Base-by-base conservation (phyloP, 1,140 invertebrate genomes). In the Drosophila repleta region DNA sequence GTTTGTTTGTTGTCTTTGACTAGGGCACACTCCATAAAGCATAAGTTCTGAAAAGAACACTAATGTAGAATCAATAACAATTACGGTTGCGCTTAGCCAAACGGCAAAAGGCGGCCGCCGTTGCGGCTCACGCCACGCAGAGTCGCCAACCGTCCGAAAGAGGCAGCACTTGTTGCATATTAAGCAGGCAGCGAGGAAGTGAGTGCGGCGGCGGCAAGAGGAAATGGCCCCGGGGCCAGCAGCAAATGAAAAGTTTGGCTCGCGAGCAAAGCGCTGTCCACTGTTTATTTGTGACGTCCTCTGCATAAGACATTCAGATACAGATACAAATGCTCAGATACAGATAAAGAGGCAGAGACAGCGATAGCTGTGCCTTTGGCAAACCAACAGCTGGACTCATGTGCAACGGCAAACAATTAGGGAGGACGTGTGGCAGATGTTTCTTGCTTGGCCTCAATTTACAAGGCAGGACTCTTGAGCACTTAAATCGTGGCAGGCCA, bases 11-110 rank as follows among this genome's bases (percentile, higher is more conserved):
- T 35, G 26, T 20, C 52, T 45, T 24, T 49, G 29, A 17, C 17
- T 53, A 62, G 63, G 79, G 77, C 81, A 87, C 81, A 81, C 77
- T 81, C 64, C 81, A 82, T 79, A 69, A 81, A 73, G 52, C 66
- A 66, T 82, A 76, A 82, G 70, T 37, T 71, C 69, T 70, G 49
- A 77, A 69, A 67, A 74, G 67, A 74, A 76, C 55, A 76, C 82
- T 85, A 85, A 85, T 85, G 64, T 85, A 76, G 88, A 87, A 87
- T 87, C 82, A 87, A 87, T 87, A 87, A 88, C 76, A 88, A 87
- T 87, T 87, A 87, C 74, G 81, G 68, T 39, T 75, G 76, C 79
- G 68, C 70, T 79, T 65, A 24, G 24, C 2, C 24, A 24, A 72
- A 79, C 76, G 56, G 76, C 74, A 43, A 43, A 43, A 17, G 39